Conservation (phyloP, 2,797 vertebrate genomes). For the Peromyscus attwateri region DNA sequence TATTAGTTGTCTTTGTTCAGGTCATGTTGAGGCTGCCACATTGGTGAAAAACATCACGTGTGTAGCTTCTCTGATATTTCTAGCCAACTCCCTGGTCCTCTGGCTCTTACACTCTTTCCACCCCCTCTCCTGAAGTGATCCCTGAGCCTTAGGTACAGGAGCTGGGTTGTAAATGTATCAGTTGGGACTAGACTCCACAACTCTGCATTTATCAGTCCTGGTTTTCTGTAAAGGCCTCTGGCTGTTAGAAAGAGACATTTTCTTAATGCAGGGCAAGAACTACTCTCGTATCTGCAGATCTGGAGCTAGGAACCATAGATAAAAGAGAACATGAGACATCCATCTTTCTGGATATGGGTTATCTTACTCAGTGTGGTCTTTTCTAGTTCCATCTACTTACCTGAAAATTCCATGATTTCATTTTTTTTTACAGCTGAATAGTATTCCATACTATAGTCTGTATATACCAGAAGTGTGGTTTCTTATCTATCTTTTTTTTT, state of each 20-base stretch:
- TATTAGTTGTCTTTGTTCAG: neutral
- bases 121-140: no score
- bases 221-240: neutral
- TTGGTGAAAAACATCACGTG: neutral
- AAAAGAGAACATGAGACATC: neutral
- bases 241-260: neutral
- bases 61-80: neutral
- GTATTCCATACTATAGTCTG: neutral
- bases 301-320: neutral
- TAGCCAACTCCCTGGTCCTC: neutral
- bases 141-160: neutral
- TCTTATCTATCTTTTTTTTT: neutral
- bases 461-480: neutral
- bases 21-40: neutral
- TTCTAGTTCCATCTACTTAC: neutral
- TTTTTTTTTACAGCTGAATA: neutral
- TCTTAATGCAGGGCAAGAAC: neutral
- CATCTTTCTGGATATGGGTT: neutral
- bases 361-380: neutral
- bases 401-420: neutral
- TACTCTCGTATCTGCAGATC: neutral
- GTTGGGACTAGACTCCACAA: neutral
- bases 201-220: no score
- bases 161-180: neutral
- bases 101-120: neutral